Conservation (phyloP, 2,797 vertebrate genomes). For the Eurystomus glaucurus region DNA sequence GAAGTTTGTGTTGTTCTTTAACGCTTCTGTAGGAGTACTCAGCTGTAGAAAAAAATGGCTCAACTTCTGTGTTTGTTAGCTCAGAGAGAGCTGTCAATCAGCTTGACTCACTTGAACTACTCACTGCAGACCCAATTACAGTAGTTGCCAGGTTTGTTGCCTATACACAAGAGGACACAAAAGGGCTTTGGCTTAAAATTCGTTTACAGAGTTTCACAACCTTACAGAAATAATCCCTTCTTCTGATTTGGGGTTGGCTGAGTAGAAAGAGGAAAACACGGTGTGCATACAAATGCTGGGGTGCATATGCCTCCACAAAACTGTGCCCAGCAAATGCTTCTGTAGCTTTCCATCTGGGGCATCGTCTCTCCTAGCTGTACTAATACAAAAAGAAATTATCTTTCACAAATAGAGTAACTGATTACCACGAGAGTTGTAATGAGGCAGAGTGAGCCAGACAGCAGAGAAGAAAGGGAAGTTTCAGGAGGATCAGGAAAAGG, state of each 20-base stretch:
- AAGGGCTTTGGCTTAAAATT: background rate
- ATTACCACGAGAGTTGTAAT: background rate
- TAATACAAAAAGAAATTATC: background rate
- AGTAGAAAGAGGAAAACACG: background rate
- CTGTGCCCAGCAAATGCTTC: accelerated
- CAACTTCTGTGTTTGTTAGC: background rate
- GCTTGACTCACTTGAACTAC: background rate
- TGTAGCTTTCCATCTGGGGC: background rate
- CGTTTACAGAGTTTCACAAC: background rate
- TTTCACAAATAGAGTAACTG: background rate
- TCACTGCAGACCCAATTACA: background rate
- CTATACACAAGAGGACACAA: background rate
- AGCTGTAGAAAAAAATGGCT: background rate
- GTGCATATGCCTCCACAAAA: background rate
- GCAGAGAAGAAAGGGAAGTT: background rate
- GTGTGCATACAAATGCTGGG: no score
- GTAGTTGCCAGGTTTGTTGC: background rate
- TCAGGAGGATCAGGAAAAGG: background rate
- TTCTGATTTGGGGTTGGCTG: background rate
- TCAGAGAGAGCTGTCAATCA: background rate
- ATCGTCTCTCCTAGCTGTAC: background rate
- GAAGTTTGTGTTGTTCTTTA: background rate
- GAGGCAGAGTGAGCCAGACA: background rate
- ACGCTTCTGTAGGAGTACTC: background rate
- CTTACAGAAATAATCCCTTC: background rate